Conservation (phyloP, 2,113 vertebrate genomes). For the Centropus bengalensis region DNA sequence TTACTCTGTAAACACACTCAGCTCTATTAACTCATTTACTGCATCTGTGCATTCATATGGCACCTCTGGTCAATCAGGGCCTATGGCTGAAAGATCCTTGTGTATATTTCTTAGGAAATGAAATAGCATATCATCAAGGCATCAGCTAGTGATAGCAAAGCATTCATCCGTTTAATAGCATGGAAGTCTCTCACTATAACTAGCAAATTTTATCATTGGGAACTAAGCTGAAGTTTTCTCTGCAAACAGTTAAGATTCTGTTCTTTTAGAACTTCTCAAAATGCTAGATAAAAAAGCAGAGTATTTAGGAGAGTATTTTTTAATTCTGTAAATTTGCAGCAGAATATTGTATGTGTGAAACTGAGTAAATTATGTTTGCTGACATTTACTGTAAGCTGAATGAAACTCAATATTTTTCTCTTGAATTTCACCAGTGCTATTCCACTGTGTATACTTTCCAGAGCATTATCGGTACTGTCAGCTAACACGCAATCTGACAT, state of each 20-base stretch:
- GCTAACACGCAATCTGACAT: neutral
- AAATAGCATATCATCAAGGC: neutral
- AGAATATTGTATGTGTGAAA: neutral
- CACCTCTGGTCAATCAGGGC: neutral
- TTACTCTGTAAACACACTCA: neutral
- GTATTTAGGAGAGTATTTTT: neutral
- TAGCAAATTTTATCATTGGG: neutral
- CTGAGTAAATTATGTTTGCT: neutral
- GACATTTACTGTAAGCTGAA: neutral
- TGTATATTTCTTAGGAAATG: neutral
- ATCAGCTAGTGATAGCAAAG: neutral
- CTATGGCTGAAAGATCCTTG: neutral
- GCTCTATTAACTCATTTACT: neutral
- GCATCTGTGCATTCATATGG: neutral
- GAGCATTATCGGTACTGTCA: neutral
- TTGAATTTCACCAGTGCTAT: neutral
- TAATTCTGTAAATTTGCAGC: neutral
- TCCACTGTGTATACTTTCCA: neutral
- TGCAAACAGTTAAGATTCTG: neutral
- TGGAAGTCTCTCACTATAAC: neutral
- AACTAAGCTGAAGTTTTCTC: neutral
- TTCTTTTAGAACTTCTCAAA: neutral
- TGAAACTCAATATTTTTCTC: neutral
- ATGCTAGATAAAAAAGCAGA: neutral
- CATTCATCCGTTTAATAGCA: conserved; percentile 28